Evolutionary conservation across 2,113 vertebrate genomes (phyloP), one percentile per base, ranked within the genome.

Genomic region (Protobothrops flavoviridis): DNA sequence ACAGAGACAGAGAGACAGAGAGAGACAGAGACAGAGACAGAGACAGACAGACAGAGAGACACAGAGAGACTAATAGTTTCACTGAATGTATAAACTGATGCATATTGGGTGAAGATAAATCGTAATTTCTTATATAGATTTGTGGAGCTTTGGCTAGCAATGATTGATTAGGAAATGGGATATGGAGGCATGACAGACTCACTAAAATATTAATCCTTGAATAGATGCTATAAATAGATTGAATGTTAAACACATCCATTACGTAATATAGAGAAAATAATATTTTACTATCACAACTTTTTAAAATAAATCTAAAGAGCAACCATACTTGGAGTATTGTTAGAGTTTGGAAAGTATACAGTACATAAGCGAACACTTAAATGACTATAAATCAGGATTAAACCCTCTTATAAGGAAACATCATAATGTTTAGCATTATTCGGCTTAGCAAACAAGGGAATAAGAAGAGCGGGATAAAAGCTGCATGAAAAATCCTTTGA

Each of bases 21-120:
- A 9, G 26, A 29, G 1, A 3, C 23, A 24, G 0, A 12, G 10
- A n/a, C 1, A n/a, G 29, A 33, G 0, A 17, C 13, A 7, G 0
- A 29, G 26, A 64, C 0, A 61, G 2, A 61, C 0, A 61, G 9
- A 61, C 0, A 61, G 6, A 7, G 0, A 29, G 26, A 64, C 1
- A 61, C 0, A 61, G 0, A 61, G 9, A 61, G 6, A 61, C 1
- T 5, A 3, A 33, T 20, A 74, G n/a, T 39, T 81, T 81, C 33
- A 81, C 17, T n/a, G 48, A 17, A 88, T 52, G 2, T 9, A 52
- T 52, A 88, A 88, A 88, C 45, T 87, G 24, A 88, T 88, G 86
- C 29, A 53, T 29, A 88, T n/a, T 88, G 86, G 50, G 13, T 17
- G 12, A 87, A 87, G 26, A 48, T 15, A 87, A 87, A 39, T 74